A percentile compares a stretch with the other conserved stretches of the same genome.
These are phyloP conservation scores for Drosophila colorata DNA, from an alignment of 2,888 invertebrate genomes.

Conservation along the genomic window DNA sequence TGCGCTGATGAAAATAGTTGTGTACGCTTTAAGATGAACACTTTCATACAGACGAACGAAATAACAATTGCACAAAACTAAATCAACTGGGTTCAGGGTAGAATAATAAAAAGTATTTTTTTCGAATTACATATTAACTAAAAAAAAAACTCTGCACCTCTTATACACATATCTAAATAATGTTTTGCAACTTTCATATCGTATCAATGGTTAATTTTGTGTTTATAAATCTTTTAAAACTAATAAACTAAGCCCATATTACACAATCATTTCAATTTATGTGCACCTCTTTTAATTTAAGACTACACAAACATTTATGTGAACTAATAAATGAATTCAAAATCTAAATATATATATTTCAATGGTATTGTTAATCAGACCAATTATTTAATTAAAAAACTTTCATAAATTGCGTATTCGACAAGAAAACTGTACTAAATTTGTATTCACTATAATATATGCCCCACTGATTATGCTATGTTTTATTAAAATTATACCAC, in stretches of 20 bases:
- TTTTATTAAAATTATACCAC: too few relatives aligned
- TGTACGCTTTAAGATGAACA: too few relatives aligned
- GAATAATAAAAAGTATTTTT: not conserved
- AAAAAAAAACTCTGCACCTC: conserved; percentile 2
- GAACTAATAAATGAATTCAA: conserved; percentile 41
- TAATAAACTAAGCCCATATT: conserved; percentile 15
- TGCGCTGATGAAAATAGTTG: too few relatives aligned
- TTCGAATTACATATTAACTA: not conserved
- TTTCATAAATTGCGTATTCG: not conserved
- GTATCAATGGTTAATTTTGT: conserved; percentile 22
- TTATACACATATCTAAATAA: conserved; percentile 12
- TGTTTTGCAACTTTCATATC: conserved; percentile 10
- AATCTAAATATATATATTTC: conserved; percentile 9
- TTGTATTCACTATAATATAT: too few relatives aligned
- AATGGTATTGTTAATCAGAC: not conserved
- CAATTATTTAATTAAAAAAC: not conserved
- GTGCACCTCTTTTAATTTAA: conserved; percentile 36
- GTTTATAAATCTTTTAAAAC: conserved; percentile 13
- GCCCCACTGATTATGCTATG: too few relatives aligned
- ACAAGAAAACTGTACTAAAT: too few relatives aligned
- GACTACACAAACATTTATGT: conserved; percentile 23
- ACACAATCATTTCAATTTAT: conserved; percentile 25
- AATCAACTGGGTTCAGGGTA: not conserved
- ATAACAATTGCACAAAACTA: not conserved
- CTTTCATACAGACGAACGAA: not conserved